A percentile compares a stretch with the other conserved stretches of the same genome.
phyloP scores from a whole-genome alignment of 2,113 vertebrate genomes.

The Poeciliopsis prolifica region DNA sequence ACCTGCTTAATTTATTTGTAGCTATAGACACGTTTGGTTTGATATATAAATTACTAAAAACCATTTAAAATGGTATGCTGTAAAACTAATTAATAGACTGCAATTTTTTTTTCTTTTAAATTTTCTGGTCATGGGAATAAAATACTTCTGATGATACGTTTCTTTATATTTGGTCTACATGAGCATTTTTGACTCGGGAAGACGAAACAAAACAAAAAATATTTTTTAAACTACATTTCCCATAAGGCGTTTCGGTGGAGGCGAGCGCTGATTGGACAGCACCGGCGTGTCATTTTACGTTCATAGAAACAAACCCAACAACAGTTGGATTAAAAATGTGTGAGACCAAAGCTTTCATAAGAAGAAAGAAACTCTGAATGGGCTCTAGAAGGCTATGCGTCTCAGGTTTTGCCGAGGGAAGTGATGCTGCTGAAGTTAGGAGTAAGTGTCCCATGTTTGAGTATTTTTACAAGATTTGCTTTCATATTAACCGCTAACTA shows the following conservation, averaged over 20 bases:
- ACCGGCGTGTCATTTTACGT: not conserved
- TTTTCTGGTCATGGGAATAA: not conserved
- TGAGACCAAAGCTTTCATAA: not conserved
- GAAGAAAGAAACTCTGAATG: conserved; percentile 2
- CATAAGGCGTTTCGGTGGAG: conserved; percentile 16
- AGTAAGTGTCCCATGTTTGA: not conserved
- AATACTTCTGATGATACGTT: not conserved
- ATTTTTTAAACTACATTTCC: conserved; percentile 66
- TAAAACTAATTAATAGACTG: not conserved
- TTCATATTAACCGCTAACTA: conserved; percentile 18
- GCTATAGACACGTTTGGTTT: not conserved
- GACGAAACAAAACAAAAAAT: not conserved
- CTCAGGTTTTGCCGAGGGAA: not conserved
- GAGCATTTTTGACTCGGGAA: too few relatives aligned
- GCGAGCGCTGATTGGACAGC: conserved; percentile 62
- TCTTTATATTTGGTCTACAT: not conserved
- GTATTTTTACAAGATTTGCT: not conserved
- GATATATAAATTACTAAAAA: not conserved
- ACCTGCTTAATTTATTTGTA: not conserved
- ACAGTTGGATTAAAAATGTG: conserved; percentile 13
- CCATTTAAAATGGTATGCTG: not conserved
- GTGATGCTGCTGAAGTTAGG: not conserved
- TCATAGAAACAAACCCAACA: conserved; percentile 49
- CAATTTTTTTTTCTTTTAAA: not conserved
- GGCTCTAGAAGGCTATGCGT: not conserved